These are phyloP conservation scores for Carduelis carduelis DNA, from an alignment of 2,797 vertebrate genomes.

Conservation along the genomic window DNA sequence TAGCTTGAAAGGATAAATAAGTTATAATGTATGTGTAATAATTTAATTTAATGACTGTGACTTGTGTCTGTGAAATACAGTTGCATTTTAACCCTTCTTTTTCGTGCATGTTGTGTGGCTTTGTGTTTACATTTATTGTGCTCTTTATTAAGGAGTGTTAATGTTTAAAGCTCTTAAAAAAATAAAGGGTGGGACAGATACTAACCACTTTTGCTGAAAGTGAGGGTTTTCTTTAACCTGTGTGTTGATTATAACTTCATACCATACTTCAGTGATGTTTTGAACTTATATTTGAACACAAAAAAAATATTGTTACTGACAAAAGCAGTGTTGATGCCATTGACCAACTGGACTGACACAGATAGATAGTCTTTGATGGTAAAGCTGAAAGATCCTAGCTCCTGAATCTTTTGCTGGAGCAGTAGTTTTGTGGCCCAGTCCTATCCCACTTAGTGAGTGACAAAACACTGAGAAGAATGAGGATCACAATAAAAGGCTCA, in stretches of 20 bases:
- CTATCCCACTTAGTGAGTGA: background rate
- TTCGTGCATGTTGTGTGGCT: constrained; percentile 61
- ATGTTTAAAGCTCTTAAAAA: background rate
- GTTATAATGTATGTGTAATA: constrained; percentile 65
- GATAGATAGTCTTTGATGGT: background rate
- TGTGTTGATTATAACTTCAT: constrained; percentile 14
- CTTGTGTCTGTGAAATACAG: constrained; percentile 58
- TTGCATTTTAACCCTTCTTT: constrained; percentile 61
- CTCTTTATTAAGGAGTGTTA: constrained; percentile 42
- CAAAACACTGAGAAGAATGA: background rate
- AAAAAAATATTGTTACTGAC: background rate
- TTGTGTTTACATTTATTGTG: constrained; percentile 49
- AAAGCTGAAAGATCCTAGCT: background rate
- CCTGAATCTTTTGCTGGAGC: background rate
- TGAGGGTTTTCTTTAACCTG: background rate
- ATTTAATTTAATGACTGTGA: constrained; percentile 67
- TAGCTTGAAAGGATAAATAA: constrained; percentile 70
- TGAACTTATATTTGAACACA: background rate
- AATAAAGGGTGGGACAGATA: background rate
- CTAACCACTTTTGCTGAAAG: constrained; percentile 17
- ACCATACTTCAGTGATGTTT: constrained; percentile 17
- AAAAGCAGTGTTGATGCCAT: background rate
- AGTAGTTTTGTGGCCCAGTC: background rate
- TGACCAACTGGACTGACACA: background rate
- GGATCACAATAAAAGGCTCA: background rate